Conservation (phyloP, 2,113 vertebrate species). For the Corythoichthys haematopterus region DNA sequence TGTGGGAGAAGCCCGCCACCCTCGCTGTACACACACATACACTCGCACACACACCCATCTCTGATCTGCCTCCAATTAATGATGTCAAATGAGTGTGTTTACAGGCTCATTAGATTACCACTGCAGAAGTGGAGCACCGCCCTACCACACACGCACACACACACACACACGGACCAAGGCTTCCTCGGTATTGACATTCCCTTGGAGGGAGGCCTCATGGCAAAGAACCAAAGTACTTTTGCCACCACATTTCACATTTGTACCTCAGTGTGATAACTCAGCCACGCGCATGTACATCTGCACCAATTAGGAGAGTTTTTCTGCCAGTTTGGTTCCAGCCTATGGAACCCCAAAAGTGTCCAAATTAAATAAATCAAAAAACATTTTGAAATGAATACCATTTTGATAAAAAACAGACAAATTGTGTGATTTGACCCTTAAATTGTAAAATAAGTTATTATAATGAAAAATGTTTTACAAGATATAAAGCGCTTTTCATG, state of each 20-base stretch:
- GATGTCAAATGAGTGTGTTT: conserved; percentile 82
- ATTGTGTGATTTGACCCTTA: too few relatives aligned
- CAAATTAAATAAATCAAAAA: too few relatives aligned
- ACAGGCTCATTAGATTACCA: conserved; percentile 79
- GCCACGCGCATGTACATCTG: conserved; percentile 59
- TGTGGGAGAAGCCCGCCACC: conserved; percentile 70
- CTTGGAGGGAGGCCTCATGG: conserved; percentile 67
- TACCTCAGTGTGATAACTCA: conserved; percentile 41
- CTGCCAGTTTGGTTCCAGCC: conserved; percentile 41
- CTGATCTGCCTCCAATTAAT: conserved; percentile 79
- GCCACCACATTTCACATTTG: conserved; percentile 42
- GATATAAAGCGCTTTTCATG: too few relatives aligned
- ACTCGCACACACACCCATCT: conserved; percentile 52
- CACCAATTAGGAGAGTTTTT: conserved; percentile 62
- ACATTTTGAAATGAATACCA: too few relatives aligned
- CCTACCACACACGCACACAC: conserved; percentile 51
- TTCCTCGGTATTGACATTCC: conserved; percentile 51
- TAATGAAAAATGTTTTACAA: too few relatives aligned
- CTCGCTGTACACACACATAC: conserved; percentile 32
- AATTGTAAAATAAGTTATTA: too few relatives aligned
- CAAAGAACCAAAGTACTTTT: conserved; percentile 62
- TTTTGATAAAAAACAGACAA: too few relatives aligned
- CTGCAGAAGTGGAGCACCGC: conserved; percentile 65
- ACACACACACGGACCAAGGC: conserved; percentile 39
- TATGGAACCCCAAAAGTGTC: too few relatives aligned